phyloP scores from a whole-genome alignment of 2,888 invertebrate genomes.

The Oscheius sp. region DNA sequence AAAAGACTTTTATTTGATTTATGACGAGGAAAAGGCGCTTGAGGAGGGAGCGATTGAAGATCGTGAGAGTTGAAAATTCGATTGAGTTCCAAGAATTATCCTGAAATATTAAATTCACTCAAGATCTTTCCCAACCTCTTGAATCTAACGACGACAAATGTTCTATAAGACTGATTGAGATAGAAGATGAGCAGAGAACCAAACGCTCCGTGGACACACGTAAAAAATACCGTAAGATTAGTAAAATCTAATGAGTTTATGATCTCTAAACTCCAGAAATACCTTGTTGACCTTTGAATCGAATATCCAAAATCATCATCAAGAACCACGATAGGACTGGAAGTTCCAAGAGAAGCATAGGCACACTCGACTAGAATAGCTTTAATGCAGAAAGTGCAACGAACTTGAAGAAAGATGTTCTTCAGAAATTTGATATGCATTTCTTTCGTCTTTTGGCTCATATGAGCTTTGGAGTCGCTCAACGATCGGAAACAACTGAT shows the following conservation, averaged over 20 bases:
- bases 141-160: not conserved
- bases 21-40: too few relatives aligned
- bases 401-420: slow-evolving; percentile 3
- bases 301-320: not conserved
- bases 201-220: not conserved
- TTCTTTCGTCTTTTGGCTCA: slow-evolving; percentile 1
- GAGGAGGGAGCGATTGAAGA: too few relatives aligned
- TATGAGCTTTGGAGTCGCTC: not conserved
- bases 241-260: not conserved
- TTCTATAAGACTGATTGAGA: not conserved
- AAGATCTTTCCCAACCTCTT: too few relatives aligned
- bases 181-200: not conserved
- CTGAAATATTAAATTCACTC: too few relatives aligned
- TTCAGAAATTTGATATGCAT: slow-evolving; percentile 13
- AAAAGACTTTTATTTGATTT: too few relatives aligned
- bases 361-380: not conserved
- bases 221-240: not conserved
- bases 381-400: too few relatives aligned
- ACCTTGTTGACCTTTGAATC: not conserved
- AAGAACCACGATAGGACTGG: not conserved
- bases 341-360: not conserved
- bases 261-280: not conserved
- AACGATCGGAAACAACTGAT: not conserved
- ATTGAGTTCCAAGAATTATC: too few relatives aligned
- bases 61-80: too few relatives aligned